Conservation (phyloP, 2,113 vertebrate genomes). For the Neogale vison region DNA sequence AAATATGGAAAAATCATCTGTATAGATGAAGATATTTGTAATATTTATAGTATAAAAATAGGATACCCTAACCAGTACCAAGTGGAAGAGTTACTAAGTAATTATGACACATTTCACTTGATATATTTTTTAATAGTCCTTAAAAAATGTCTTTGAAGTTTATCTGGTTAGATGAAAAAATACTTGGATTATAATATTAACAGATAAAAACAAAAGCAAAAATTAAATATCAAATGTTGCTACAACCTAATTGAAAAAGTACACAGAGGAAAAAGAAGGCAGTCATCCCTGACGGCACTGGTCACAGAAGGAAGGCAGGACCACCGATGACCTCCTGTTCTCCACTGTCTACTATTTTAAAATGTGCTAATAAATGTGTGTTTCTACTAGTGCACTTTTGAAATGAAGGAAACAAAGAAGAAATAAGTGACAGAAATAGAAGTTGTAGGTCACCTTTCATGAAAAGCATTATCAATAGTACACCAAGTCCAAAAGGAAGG, state of each 20-base stretch:
- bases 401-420: background rate
- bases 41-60: constrained; percentile 14
- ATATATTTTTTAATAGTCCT: background rate
- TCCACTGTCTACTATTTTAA: background rate
- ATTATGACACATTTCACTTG: background rate
- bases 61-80: background rate
- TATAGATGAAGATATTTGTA: background rate
- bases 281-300: rapidly evolving
- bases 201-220: constrained; percentile 4
- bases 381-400: background rate
- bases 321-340: background rate
- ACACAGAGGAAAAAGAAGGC: background rate
- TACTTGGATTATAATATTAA: background rate
- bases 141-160: constrained; percentile 43
- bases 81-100: background rate
- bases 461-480: background rate
- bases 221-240: background rate
- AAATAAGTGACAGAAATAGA: background rate
- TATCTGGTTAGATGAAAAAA: background rate
- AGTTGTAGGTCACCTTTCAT: background rate
- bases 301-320: background rate
- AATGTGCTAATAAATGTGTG: background rate
- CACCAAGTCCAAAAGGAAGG: background rate
- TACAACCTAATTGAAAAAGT: background rate
- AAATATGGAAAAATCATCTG: background rate